phyloP scores from a whole-genome alignment of 2,113 vertebrate species.

The Triplophysa dalaica region DNA sequence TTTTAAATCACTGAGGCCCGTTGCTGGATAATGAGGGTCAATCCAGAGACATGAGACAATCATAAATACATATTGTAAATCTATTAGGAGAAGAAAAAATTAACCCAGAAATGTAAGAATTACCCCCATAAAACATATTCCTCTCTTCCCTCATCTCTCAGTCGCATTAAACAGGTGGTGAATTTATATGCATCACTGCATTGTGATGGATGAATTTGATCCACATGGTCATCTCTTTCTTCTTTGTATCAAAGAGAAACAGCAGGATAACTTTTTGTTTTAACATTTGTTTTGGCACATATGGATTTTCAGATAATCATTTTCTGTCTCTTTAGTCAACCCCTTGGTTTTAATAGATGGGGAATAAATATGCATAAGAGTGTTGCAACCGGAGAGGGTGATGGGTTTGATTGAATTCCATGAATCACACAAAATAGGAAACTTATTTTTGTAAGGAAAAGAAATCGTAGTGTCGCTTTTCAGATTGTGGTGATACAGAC shows the following conservation, averaged over 20 bases:
- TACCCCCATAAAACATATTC: conserved; percentile 23
- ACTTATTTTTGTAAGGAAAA: conserved; percentile 2
- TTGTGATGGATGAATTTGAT: conserved; percentile 53
- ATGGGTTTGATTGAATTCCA: not conserved
- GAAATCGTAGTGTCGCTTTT: not conserved
- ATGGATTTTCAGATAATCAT: conserved; percentile 33
- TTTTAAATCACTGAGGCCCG: conserved; percentile 58
- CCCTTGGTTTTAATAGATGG: conserved; percentile 15
- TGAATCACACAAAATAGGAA: not conserved
- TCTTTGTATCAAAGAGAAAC: conserved; percentile 62
- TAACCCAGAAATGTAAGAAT: conserved; percentile 35
- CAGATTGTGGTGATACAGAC: not conserved
- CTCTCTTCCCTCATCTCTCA: not conserved
- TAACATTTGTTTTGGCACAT: conserved; percentile 36
- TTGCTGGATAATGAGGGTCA: conserved; percentile 53
- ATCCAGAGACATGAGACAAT: conserved; percentile 50
- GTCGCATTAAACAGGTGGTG: conserved; percentile 66
- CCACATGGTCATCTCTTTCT: conserved; percentile 47
- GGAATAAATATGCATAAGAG: not conserved
- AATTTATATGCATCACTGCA: conserved; percentile 56
- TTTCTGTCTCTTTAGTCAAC: conserved; percentile 12
- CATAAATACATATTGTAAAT: conserved; percentile 52
- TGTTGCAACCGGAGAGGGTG: not conserved
- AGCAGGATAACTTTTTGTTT: conserved; percentile 54
- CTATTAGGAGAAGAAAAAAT: conserved; percentile 41